Conservation (phyloP, 2,113 vertebrate genomes). For the Lepus timidus region DNA sequence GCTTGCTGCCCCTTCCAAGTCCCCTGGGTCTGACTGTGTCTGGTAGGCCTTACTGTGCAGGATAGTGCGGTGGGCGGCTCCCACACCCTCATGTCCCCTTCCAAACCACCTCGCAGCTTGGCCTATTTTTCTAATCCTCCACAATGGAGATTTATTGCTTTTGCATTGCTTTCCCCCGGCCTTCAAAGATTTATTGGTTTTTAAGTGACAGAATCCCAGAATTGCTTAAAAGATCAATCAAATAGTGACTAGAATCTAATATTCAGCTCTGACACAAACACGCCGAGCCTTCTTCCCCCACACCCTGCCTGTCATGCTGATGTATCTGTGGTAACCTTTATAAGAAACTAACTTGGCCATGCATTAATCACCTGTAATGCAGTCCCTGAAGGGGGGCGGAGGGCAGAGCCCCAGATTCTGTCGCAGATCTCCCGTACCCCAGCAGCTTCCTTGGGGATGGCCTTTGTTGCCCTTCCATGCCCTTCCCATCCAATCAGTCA, state of each 20-base stretch:
- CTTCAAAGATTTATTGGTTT: constrained; percentile 84
- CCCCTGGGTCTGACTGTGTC: not conserved
- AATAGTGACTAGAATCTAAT: constrained; percentile 79
- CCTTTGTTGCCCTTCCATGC: not conserved
- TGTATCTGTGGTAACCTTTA: constrained; percentile 79
- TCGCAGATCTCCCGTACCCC: not conserved
- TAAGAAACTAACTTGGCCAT: constrained; percentile 68
- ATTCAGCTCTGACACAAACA: constrained; percentile 72
- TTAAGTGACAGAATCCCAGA: constrained; percentile 83
- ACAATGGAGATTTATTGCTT: constrained; percentile 81
- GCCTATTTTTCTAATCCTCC: constrained; percentile 74
- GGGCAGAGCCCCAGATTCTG: not conserved
- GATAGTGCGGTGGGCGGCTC: not conserved
- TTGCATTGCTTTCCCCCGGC: constrained; percentile 81
- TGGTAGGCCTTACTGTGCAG: not conserved
- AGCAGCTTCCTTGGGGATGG: not conserved
- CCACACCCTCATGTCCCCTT: not conserved
- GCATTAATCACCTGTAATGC: constrained; percentile 73
- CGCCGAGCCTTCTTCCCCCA: constrained; percentile 44
- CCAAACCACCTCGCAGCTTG: not conserved
- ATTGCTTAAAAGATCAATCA: constrained; percentile 80
- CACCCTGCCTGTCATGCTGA: constrained; percentile 72
- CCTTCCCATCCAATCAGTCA: not conserved
- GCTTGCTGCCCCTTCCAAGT: not conserved
- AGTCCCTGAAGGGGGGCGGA: not conserved